Conservation (phyloP, 2,888 invertebrate species). For the Neoaliturus tenellus region DNA sequence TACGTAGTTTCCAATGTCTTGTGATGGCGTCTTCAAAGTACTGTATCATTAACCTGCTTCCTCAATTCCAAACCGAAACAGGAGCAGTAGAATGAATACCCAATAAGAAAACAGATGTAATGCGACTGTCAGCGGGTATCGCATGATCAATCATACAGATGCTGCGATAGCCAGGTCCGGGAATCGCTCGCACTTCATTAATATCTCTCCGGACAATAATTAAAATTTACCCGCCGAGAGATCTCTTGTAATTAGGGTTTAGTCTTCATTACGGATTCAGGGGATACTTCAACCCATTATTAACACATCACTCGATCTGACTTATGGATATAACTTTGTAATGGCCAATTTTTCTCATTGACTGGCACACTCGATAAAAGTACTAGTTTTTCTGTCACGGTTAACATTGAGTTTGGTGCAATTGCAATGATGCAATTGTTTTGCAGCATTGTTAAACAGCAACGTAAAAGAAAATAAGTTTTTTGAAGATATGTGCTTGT, state of each 20-base stretch:
- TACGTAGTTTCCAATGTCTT: no score
- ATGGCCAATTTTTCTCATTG: background rate
- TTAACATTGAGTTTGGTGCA: no score
- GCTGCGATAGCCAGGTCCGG: background rate
- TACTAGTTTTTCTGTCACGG: no score
- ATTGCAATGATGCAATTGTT: no score
- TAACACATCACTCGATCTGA: background rate
- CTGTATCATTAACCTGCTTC: no score
- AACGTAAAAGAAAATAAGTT: no score
- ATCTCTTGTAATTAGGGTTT: background rate
- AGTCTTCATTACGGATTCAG: background rate
- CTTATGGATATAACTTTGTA: background rate
- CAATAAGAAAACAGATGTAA: background rate
- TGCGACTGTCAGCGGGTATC: constrained; percentile 1
- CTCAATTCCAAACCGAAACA: background rate
- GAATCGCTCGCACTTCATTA: background rate
- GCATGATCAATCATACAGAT: background rate
- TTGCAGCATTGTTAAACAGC: no score
- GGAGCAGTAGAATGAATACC: background rate
- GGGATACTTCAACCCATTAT: background rate
- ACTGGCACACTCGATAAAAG: background rate
- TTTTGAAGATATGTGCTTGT: no score
- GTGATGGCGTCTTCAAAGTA: no score
- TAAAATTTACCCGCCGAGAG: background rate
- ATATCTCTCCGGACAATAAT: background rate